phyloP scores from a whole-genome alignment of 2,113 vertebrate species.

The Aythya baeri region DNA sequence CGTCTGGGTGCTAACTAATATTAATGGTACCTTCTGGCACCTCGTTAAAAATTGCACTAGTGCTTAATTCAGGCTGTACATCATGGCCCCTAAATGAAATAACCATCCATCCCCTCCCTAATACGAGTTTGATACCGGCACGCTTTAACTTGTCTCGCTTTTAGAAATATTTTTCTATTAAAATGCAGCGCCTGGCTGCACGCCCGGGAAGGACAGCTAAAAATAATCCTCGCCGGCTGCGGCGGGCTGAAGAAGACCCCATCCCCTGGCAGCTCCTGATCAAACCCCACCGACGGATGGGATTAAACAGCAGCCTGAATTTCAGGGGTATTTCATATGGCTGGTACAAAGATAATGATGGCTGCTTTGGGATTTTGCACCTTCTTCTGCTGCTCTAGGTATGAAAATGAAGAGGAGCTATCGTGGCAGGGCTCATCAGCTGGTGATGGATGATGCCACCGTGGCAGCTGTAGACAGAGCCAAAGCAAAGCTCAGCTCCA shows the following conservation, averaged over 20 bases:
- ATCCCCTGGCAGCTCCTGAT: neutral
- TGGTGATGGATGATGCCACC: neutral
- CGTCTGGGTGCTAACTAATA: neutral
- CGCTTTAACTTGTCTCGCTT: neutral
- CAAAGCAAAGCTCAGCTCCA: neutral
- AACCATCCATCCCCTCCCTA: constrained; percentile 31
- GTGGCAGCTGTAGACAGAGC: neutral
- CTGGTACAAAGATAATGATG: fast-evolving
- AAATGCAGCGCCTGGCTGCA: constrained; percentile 40
- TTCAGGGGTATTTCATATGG: fast-evolving
- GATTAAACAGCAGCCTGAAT: neutral
- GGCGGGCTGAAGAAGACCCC: neutral
- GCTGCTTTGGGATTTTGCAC: neutral
- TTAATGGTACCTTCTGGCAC: neutral
- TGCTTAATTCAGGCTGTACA: neutral
- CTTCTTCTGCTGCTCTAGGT: neutral
- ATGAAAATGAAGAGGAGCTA: neutral
- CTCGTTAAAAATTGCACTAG: neutral
- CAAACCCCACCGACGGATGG: neutral
- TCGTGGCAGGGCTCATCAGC: neutral
- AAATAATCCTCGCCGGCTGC: constrained; percentile 29
- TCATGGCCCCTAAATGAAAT: constrained; percentile 10
- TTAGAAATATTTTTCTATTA: constrained; percentile 54
- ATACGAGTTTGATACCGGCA: constrained; percentile 49
- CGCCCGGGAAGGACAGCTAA: constrained; percentile 25